phyloP scores from a whole-genome alignment of 2,797 vertebrate genomes.

The Amphiprion clarkii region DNA sequence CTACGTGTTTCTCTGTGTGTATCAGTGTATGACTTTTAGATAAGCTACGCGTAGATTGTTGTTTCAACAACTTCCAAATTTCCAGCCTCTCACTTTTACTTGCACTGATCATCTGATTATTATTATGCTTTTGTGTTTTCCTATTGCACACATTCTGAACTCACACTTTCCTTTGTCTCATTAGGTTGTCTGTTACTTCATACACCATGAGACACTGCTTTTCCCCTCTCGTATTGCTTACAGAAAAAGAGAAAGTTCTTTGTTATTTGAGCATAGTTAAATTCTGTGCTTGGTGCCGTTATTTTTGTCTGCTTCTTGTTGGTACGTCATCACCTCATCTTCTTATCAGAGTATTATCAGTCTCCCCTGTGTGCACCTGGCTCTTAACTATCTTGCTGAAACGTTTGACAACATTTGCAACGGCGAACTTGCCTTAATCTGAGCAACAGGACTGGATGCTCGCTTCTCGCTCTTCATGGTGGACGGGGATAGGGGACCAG shows the following conservation, averaged over 20 bases:
- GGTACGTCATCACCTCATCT: not conserved
- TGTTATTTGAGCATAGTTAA: not conserved
- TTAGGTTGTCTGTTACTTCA: constrained; percentile 7
- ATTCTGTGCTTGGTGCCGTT: not conserved
- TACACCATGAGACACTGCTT: constrained; percentile 1
- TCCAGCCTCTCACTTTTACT: constrained; percentile 55
- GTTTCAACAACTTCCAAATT: constrained; percentile 64
- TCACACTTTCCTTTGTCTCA: constrained; percentile 50
- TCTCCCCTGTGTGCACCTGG: not conserved
- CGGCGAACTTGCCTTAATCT: constrained; percentile 88
- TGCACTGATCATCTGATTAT: constrained; percentile 25
- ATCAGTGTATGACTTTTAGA: constrained; percentile 57
- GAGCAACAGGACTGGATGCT: constrained; percentile 91
- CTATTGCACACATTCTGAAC: constrained; percentile 16
- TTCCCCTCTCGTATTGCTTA: not conserved
- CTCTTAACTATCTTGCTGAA: not conserved
- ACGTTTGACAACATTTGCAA: not conserved
- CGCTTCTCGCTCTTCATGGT: constrained; percentile 93
- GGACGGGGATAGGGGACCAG: constrained; percentile 91
- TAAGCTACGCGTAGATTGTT: constrained; percentile 49
- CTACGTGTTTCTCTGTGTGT: constrained; percentile 24
- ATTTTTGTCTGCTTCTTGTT: not conserved
- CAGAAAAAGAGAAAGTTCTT: not conserved
- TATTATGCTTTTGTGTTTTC: constrained; percentile 34
- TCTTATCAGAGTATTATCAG: not conserved